These are phyloP conservation scores for Porites rus DNA, from an alignment of 92 coral and sea anemone species.

Conservation along the genomic window DNA sequence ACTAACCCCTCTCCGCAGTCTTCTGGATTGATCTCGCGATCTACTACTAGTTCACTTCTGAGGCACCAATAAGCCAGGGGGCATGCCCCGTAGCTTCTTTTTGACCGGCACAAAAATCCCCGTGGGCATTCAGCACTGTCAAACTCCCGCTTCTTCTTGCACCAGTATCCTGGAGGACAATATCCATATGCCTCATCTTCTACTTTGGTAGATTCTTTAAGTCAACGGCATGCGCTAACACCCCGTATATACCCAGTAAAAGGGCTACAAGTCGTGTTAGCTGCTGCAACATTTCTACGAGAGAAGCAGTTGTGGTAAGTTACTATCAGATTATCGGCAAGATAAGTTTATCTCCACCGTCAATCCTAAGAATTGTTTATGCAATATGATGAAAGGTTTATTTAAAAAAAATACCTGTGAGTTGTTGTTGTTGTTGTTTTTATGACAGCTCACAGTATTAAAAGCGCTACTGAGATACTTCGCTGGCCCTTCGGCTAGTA, in stretches of 20 bases:
- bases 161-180: conserved; percentile 75
- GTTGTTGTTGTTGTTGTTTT: background rate
- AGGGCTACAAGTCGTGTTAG: conserved; percentile 50
- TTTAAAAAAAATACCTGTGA: too few relatives aligned
- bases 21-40: conserved; percentile 56
- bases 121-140: conserved; percentile 63
- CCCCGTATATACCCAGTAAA: conserved; percentile 54
- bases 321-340: too few relatives aligned
- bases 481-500: too few relatives aligned
- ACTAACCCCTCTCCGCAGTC: conserved; percentile 55
- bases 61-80: conserved; percentile 88
- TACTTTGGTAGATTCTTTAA: conserved; percentile 1
- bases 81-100: conserved; percentile 55
- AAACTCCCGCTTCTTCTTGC: conserved; percentile 62
- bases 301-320: background rate
- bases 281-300: conserved; percentile 56
- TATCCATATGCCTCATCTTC: background rate
- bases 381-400: too few relatives aligned
- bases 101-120: conserved; percentile 66
- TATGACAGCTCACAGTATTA: too few relatives aligned
- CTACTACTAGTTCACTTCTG: conserved; percentile 62
- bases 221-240: conserved; percentile 27
- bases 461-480: too few relatives aligned
- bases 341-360: too few relatives aligned
- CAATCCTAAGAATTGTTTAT: too few relatives aligned